phyloP scores from a whole-genome alignment of 2,888 invertebrate genomes.

The Agrotis clavis region DNA sequence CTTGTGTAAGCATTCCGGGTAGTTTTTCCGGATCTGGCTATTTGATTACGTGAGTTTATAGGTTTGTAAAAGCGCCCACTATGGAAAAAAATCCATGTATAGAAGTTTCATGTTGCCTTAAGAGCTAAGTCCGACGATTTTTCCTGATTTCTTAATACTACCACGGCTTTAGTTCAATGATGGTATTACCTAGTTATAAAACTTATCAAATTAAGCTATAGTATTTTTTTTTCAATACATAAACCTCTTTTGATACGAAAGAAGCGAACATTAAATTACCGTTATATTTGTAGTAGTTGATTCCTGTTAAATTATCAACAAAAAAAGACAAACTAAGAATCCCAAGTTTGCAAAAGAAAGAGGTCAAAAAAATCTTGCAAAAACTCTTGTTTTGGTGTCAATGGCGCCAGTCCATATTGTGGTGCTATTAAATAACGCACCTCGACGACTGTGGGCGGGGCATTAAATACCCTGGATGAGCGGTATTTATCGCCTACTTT shows the following conservation, averaged over 20 bases:
- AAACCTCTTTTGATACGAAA: background rate
- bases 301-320: background rate
- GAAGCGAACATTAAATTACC: too few species aligned
- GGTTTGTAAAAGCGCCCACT: too few species aligned
- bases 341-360: background rate
- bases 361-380: constrained; percentile 23
- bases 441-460: constrained; percentile 49
- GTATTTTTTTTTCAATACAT: too few species aligned
- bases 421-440: constrained; percentile 42
- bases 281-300: background rate
- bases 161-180: background rate
- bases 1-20: too few species aligned
- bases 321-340: background rate
- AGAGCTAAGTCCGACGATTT: too few species aligned
- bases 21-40: too few species aligned
- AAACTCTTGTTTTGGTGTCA: constrained; percentile 40
- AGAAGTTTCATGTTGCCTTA: too few species aligned
- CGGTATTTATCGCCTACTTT: constrained; percentile 51
- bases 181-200: background rate
- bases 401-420: constrained; percentile 58
- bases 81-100: too few species aligned
- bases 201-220: background rate
- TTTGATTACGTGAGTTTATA: too few species aligned
- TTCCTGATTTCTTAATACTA: too few species aligned
- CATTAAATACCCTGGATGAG: constrained; percentile 47